Conservation (phyloP, 2,797 vertebrate species). For the Typhlichthys subterraneus region DNA sequence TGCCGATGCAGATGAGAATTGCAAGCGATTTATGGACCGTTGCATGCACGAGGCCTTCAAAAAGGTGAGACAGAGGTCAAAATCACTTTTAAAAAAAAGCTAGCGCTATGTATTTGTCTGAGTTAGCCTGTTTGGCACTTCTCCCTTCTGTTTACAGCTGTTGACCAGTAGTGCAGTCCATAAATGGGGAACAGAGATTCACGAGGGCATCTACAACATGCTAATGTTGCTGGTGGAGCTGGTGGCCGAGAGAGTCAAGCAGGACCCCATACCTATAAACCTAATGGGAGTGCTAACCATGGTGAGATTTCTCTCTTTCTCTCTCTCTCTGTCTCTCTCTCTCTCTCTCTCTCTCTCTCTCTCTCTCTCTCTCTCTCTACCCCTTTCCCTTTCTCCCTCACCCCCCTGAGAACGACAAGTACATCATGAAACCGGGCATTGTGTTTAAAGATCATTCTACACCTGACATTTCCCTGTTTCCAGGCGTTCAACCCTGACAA, state of each 20-base stretch:
- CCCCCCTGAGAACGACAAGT: neutral
- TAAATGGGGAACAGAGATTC: slow-evolving; percentile 99
- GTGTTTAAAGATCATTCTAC: neutral
- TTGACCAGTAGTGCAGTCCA: slow-evolving; percentile 97
- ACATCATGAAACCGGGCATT: neutral
- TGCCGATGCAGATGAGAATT: slow-evolving; percentile 97
- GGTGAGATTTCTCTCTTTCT: slow-evolving; percentile 75
- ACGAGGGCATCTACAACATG: slow-evolving; percentile 99
- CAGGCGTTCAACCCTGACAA: slow-evolving; percentile 98
- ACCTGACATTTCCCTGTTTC: slow-evolving; percentile 1
- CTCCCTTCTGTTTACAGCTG: slow-evolving; percentile 71
- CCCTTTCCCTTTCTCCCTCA: neutral
- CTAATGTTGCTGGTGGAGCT: slow-evolving; percentile 96
- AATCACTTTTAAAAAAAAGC: neutral
- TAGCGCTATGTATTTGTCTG: neutral
- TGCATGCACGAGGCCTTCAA: slow-evolving; percentile 99
- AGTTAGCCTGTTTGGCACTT: neutral
- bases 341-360: neutral
- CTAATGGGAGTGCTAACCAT: slow-evolving; percentile 93
- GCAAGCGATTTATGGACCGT: slow-evolving; percentile 95
- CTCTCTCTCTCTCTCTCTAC: neutral
- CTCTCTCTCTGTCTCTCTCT: neutral
- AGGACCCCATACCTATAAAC: slow-evolving; percentile 92
- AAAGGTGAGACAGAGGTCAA: slow-evolving; percentile 81
- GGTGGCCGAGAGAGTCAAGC: slow-evolving; percentile 95